Base-by-base conservation (phyloP, 2,888 invertebrate species). In the Apotomis turbidana region DNA sequence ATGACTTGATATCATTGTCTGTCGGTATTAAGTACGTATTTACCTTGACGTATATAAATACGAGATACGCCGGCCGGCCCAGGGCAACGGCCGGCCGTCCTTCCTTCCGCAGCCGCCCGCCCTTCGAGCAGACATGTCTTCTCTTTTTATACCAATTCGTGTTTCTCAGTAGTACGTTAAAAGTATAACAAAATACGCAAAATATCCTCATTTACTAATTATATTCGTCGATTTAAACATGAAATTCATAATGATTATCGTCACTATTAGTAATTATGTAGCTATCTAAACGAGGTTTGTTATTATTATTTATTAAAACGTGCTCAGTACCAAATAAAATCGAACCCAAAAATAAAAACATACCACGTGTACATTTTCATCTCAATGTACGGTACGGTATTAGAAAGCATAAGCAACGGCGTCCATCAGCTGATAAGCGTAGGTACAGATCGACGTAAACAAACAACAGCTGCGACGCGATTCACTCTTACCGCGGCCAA, bases 401-500 rank as follows among this genome's bases (percentile, higher is more conserved):
- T 71, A 67, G 62, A 71, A 71, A 71, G 64, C 60, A 73, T 63
- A 62, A 57, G 12, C 62, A 58, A 54, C 62, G n/a, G 82, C 82
- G 79, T 78, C 77, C 80, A 88, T 89, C 90, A 91, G 91, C 91
- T 91, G 90, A 87, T 90, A 79, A 77, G 77, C 82, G 90, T 91
- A 90, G 90, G 90, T 88, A 90, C 38, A 66, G 61, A 63, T 49
- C 38, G 12, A 64, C 64, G 57, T 72, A 72, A 72, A 72, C 68
- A 72, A 72, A 68, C 62, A 58, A 72, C 68, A 72, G 72, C 72
- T 74, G 74, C 72, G 66, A 38, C 51, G 64, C 71, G 27, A 38
- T 46, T 51, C 49, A 38, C 54, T 41, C 13, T 68, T 51, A 36
- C 46, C 44, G 57, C 6, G 62, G 15, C 55, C 51, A 58, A 15